Evolutionary conservation across 2,797 vertebrate genomes (phyloP).

Genomic region (Enteromius fasciolatus): DNA sequence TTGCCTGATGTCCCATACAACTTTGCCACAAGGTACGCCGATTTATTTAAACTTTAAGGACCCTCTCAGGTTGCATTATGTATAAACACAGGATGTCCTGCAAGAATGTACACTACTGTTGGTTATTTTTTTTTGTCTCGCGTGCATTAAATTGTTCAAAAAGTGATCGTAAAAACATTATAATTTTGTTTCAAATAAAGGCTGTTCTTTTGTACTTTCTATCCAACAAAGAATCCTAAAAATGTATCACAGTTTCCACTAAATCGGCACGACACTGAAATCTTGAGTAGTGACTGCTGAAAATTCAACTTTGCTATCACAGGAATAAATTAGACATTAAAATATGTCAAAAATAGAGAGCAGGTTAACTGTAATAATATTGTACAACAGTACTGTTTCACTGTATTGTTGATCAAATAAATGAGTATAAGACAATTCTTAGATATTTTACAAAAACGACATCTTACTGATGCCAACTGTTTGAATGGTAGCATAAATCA

Average conservation of each 20-base stretch:
- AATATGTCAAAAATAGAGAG: neutral
- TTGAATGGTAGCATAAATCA: neutral
- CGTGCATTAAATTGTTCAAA: no score
- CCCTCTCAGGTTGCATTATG: neutral
- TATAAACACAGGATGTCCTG: neutral
- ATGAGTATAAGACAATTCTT: neutral
- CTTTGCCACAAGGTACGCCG: slow-evolving; percentile 83
- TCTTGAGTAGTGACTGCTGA: no score
- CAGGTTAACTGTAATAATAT: neutral
- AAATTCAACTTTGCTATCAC: neutral
- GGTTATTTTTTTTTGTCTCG: neutral
- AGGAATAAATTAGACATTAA: neutral
- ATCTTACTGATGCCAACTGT: neutral
- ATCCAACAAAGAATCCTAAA: no score
- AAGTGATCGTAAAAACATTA: neutral
- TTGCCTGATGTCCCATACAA: slow-evolving; percentile 85
- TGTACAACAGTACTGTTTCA: neutral
- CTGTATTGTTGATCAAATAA: neutral
- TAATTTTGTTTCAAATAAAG: neutral
- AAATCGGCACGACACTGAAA: no score
- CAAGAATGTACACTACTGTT: neutral
- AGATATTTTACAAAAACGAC: no score
- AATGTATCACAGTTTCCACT: no score
- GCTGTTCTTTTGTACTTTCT: neutral
- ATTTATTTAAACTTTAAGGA: neutral